Percentiles rank a stretch among this genome's conserved stretches.
phyloP scores from a whole-genome alignment of 64 coral and sea anemone species.

The Astreopora myriophthalma region DNA sequence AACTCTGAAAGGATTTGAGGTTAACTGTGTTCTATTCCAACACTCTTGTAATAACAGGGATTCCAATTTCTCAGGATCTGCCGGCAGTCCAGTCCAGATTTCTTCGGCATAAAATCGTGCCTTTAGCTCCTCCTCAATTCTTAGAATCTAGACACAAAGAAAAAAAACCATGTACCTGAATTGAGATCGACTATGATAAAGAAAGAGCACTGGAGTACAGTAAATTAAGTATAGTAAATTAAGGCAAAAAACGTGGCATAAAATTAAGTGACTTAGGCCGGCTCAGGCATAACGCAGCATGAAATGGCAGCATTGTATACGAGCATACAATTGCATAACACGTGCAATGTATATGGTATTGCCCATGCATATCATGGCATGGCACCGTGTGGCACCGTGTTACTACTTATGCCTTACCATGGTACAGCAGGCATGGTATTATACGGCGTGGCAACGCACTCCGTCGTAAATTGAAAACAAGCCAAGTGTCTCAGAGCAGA shows the following conservation, averaged over 20 bases:
- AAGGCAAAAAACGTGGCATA: too few species aligned
- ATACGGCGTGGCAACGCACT: too few species aligned
- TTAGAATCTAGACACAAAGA: constrained; percentile 49
- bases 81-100: constrained; percentile 75
- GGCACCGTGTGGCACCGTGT: background rate
- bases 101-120: constrained; percentile 78
- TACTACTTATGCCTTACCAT: background rate
- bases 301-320: too few species aligned
- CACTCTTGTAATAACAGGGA: constrained; percentile 6
- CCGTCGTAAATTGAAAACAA: too few species aligned
- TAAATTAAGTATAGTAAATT: too few species aligned
- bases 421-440: too few species aligned
- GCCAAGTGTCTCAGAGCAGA: too few species aligned
- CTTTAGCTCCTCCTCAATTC: constrained; percentile 73
- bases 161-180: background rate
- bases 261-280: too few species aligned
- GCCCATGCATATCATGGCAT: background rate
- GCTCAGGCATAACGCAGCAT: too few species aligned
- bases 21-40: constrained; percentile 37
- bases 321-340: too few species aligned
- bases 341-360: too few species aligned
- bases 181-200: background rate
- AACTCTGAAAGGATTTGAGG: constrained; percentile 76
- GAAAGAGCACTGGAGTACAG: too few species aligned
- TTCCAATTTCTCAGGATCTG: constrained; percentile 19